Evolutionary conservation across 35 echinoderm and acorn worm genomes (phyloP), one percentile per base, ranked within the genome.

Genomic region (Heliocidaris erythrogramma): DNA sequence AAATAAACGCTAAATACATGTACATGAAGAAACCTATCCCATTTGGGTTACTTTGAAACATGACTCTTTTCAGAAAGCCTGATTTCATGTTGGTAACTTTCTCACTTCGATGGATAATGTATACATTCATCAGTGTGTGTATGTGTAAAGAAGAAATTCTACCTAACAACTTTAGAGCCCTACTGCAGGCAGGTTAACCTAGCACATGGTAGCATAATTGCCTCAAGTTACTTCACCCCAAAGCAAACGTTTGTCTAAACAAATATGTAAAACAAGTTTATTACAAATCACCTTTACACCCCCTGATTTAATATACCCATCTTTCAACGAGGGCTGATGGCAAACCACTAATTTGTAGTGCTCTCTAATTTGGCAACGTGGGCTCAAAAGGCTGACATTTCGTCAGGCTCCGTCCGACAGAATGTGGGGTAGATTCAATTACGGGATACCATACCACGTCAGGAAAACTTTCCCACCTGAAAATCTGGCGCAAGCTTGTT

Each of bases 391-490:
- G 14, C 30, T 89, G 87, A 89, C 87, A 89, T 89, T 89, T 89
- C 42, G 87, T 89, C 87, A 89, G 87, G 87, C 87, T 48, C 31
- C 87, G 4, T 48, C 18, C 32, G 87, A 48, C 47, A 48, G 87
- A 89, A 89, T 32, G 31, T 89, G 87, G 31, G 31, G 31, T 13
- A 47, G 87, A 89, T 89, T 89, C 87, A 18, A 89, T 89, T 89
- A 89, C 87, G 29, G 47, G 87, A 89, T 48, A 89, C 87, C 87
- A 89, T 14, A 32, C 87, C 30, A 78, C 65, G 65, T 78, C 65
- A 27, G 17, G 65, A 78, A 78, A 78, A 78, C 65, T 78, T 78
- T 78, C 65, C 47, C 87, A 89, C 87, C 87, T 89, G 87, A 89
- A 89, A 89, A 89, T 32, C 87, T 89, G 87, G 87, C 87, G 14